Evolutionary conservation across 1,140 invertebrate genomes (phyloP).

Genomic region (Microplitis demolitor): DNA sequence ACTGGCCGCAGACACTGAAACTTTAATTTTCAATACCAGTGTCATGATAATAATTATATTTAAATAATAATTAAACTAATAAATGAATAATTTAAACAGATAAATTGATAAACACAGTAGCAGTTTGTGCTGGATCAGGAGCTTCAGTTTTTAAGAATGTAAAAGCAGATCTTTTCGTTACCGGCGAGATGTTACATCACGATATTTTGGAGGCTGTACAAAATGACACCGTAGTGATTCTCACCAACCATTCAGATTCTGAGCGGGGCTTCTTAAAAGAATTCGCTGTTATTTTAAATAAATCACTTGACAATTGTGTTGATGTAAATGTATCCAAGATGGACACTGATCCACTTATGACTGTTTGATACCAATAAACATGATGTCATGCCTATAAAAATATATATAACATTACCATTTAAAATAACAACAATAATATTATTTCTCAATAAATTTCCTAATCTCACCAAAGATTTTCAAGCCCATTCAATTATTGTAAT

Average conservation of each 20-base stretch:
- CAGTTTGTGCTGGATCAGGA: conserved; percentile 91
- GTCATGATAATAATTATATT: no score
- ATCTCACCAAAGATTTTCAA: not conserved
- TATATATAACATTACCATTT: not conserved
- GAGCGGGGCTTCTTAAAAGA: conserved; percentile 83
- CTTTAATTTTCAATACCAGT: no score
- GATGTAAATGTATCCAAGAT: conserved; percentile 71
- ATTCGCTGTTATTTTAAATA: conserved; percentile 64
- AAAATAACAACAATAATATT: not conserved
- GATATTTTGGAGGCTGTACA: conserved; percentile 88
- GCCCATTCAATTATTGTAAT: not conserved
- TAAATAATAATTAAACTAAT: no score
- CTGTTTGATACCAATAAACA: conserved; percentile 50
- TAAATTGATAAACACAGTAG: conserved; percentile 67
- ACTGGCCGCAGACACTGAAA: no score
- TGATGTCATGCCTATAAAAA: not conserved
- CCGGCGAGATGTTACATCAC: conserved; percentile 96
- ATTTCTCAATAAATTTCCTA: conserved; percentile 4
- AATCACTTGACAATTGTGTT: conserved; percentile 64
- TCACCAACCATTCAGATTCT: conserved; percentile 94
- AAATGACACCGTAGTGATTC: conserved; percentile 77
- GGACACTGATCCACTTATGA: conserved; percentile 76
- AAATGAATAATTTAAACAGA: conserved; percentile 45
- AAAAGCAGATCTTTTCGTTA: conserved; percentile 82
- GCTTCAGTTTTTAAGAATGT: conserved; percentile 73